These are phyloP conservation scores for Manis javanica DNA, from an alignment of 2,797 vertebrate species.

Conservation along the genomic window DNA sequence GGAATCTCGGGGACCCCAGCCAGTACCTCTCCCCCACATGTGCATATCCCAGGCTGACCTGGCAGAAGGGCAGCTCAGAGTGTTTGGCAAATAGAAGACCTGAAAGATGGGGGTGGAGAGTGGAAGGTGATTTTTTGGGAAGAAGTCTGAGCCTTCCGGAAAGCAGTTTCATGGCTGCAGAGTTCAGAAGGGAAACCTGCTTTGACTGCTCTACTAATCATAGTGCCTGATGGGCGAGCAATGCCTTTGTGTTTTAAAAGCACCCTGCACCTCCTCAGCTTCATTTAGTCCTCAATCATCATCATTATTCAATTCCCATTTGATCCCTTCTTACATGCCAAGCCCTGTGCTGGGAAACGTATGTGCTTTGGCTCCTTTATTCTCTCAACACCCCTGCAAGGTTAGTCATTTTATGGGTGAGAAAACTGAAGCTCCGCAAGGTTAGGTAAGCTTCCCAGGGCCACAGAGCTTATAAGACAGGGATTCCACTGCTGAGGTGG, in stretches of 20 bases:
- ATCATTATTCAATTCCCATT: neutral
- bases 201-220: neutral
- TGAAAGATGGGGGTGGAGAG: fast-evolving
- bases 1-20: neutral
- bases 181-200: neutral
- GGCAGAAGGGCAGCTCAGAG: neutral
- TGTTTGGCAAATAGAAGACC: neutral
- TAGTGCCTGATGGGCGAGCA: neutral
- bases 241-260: neutral
- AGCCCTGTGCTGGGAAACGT: neutral
- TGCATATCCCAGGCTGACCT: neutral
- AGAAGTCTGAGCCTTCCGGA: neutral
- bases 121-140: fast-evolving
- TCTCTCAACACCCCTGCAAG: constrained; percentile 51
- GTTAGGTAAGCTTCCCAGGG: constrained; percentile 41
- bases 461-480: constrained; percentile 26
- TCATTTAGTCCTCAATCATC: neutral
- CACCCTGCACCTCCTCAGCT: neutral
- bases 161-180: neutral
- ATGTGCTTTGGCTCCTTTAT: neutral
- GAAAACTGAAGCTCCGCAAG: neutral
- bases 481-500: neutral
- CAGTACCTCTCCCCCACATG: neutral
- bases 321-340: neutral
- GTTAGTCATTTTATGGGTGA: neutral